Evolutionary conservation across 2,113 vertebrate genomes (phyloP), one percentile per base, ranked within the genome.

Genomic region (Zootoca vivipara): DNA sequence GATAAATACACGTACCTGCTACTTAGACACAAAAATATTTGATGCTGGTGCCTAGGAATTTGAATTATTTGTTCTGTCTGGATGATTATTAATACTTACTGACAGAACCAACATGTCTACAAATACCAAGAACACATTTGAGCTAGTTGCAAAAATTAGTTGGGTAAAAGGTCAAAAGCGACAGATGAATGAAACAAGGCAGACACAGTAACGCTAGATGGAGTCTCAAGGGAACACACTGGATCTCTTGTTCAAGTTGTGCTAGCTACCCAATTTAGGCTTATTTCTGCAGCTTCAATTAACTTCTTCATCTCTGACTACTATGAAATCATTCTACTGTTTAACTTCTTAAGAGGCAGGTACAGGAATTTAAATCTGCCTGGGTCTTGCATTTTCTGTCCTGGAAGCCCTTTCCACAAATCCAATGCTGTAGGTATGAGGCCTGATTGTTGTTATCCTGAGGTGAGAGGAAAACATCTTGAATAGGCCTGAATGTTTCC

Each of bases 91-190:
- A 82, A 82, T 38, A 82, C 18, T 24, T 46, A 83, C 58, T 77
- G 86, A 64, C 79, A 87, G 79, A 82, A 75, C 24, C 20, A 83
- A 88, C 38, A 52, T 18, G 24, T 42, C 40, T 83, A 83, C 30
- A 77, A 88, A 83, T 83, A 88, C 58, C 72, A 88, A 80, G 78
- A 5, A 77, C 30, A 67, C 24, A 67, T 52, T 83, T 88, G n/a
- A 33, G 38, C 30, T 83, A 77, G 38, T 8, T 83, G 58, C 58
- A 88, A 83, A 69, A 33, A 56, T 83, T 88, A 69, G n/a, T 69
- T 77, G 26, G 73, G 62, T 28, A 83, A 56, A 78, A 78, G 73
- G 62, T 88, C 73, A 88, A 78, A 88, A 83, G 30, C 38, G 42
- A 88, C 56, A 77, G 72, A 69, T 77, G 52, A 83, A 67, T 77